Evolutionary conservation across 2,797 vertebrate species (phyloP).

Genomic region (Trichosurus vulpecula): DNA sequence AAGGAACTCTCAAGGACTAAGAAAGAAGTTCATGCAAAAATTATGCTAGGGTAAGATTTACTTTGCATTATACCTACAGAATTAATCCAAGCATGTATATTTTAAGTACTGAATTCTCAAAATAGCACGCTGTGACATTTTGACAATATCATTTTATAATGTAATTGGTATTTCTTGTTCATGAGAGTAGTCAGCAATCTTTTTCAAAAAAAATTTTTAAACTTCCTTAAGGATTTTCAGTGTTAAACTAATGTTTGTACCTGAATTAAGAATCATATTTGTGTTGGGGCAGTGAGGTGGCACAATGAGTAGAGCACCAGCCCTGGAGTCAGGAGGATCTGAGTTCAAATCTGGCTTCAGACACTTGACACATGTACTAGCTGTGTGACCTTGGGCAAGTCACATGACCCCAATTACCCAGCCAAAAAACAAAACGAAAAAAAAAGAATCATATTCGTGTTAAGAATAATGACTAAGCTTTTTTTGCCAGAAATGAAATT

Average conservation of each 20-base stretch:
- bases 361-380: too few relatives aligned
- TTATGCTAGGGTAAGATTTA: conserved; percentile 93
- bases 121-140: not conserved
- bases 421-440: too few relatives aligned
- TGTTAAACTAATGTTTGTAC: not conserved
- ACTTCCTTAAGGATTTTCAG: conserved; percentile 35
- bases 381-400: too few relatives aligned
- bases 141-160: conserved; percentile 37
- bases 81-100: conserved; percentile 49
- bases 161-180: conserved; percentile 27
- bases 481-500: not conserved
- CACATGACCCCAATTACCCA: too few relatives aligned
- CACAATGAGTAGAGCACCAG: too few relatives aligned
- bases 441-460: conserved; percentile 28
- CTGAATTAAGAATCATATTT: conserved; percentile 38
- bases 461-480: not conserved
- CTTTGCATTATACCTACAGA: conserved; percentile 52
- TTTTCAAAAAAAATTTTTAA: conserved; percentile 40
- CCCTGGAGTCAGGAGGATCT: too few relatives aligned
- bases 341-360: too few relatives aligned
- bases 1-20: conserved; percentile 96
- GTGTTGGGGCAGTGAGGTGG: too few relatives aligned
- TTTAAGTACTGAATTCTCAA: conserved; percentile 41
- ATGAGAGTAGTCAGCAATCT: not conserved
- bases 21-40: conserved; percentile 96